These are phyloP conservation scores for Pemphredon lugubris DNA, from an alignment of 2,888 invertebrate genomes.

Conservation along the genomic window DNA sequence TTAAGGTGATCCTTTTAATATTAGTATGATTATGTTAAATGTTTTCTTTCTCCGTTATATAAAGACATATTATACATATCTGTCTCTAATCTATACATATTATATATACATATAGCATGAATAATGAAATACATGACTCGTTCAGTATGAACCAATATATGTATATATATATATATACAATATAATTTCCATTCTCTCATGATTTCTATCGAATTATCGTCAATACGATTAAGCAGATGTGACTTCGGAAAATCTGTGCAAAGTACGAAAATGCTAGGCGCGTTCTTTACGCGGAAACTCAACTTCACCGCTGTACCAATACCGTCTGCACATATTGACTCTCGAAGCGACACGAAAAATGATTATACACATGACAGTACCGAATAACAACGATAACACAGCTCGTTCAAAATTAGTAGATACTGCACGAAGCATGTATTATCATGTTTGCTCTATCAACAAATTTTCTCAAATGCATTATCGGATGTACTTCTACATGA, in stretches of 20 bases:
- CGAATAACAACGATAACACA: constrained; percentile 11
- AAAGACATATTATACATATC: constrained; percentile 25
- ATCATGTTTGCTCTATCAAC: constrained; percentile 23
- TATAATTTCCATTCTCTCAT: background rate
- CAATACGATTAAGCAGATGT: too few species aligned
- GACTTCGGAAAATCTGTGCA: too few species aligned
- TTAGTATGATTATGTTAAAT: constrained; percentile 11
- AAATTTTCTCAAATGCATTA: background rate
- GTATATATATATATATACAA: background rate
- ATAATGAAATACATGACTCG: constrained; percentile 62
- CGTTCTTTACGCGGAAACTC: too few species aligned
- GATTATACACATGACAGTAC: background rate
- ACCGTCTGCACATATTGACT: background rate
- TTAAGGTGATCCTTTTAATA: constrained; percentile 40
- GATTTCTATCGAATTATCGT: background rate
- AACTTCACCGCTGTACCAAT: background rate
- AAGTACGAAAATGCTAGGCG: too few species aligned
- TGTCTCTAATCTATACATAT: too few species aligned
- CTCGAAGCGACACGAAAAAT: too few species aligned
- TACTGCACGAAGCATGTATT: constrained; percentile 72
- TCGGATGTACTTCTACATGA: constrained; percentile 3
- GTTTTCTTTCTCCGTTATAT: background rate
- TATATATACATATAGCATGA: constrained; percentile 52
- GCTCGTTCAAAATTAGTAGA: constrained; percentile 36
- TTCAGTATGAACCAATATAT: constrained; percentile 45